A percentile compares a stretch with the other conserved stretches of the same genome.
phyloP scores from a whole-genome alignment of 2,797 vertebrate genomes.

The Sebastes iracundus region DNA sequence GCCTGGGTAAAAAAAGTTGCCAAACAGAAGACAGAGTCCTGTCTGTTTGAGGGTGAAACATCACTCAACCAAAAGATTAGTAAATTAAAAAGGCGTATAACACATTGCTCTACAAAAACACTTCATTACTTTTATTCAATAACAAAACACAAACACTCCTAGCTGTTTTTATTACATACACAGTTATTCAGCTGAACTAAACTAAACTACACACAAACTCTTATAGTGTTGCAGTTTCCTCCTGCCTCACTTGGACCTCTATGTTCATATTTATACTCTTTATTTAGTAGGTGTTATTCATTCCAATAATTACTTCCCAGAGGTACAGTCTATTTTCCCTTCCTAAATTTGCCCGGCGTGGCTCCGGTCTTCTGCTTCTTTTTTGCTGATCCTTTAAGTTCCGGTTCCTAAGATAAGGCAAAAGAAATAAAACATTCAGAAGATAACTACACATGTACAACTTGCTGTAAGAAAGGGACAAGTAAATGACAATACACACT shows the following conservation, averaged over 20 bases:
- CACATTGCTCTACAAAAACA: constrained; percentile 3
- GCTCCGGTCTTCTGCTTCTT: constrained; percentile 90
- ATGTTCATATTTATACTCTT: background rate
- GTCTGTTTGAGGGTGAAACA: fast-evolving
- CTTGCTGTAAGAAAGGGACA: background rate
- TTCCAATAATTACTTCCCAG: background rate
- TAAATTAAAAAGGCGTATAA: background rate
- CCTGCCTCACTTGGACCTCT: background rate
- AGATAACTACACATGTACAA: background rate
- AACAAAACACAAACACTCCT: background rate
- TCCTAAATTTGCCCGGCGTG: constrained; percentile 83
- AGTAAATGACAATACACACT: background rate
- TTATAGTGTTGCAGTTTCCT: background rate
- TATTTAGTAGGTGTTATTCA: background rate
- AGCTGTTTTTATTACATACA: background rate
- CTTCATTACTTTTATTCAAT: constrained; percentile 37
- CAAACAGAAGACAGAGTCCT: background rate
- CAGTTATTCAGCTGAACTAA: background rate
- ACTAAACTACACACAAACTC: background rate
- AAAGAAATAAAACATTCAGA: background rate
- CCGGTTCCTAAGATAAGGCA: constrained; percentile 75
- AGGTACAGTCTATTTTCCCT: constrained; percentile 79
- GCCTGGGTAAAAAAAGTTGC: background rate
- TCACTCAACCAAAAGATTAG: background rate
- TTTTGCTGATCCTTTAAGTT: constrained; percentile 88